Evolutionary conservation across 2,113 vertebrate species (phyloP).

Genomic region (Eleginops maclovinus): DNA sequence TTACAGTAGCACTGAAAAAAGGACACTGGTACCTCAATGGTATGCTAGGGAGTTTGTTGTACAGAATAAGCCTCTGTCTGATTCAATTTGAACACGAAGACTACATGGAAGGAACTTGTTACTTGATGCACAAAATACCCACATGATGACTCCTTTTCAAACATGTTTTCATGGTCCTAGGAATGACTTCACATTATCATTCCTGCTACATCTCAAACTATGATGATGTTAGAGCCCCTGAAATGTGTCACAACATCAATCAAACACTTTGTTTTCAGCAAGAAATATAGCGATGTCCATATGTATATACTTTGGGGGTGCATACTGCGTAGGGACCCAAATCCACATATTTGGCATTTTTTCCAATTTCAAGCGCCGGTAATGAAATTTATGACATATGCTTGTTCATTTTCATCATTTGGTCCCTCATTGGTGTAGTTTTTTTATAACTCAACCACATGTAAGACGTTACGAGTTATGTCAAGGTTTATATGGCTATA

Average conservation of each 20-base stretch:
- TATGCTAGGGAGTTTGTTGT: too few relatives aligned
- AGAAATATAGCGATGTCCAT: too few relatives aligned
- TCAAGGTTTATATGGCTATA: background rate
- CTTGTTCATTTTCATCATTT: background rate
- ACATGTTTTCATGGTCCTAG: background rate
- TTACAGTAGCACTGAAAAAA: too few relatives aligned
- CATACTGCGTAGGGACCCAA: background rate
- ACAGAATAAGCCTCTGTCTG: background rate
- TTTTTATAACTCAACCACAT: background rate
- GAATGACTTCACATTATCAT: background rate
- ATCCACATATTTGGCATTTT: background rate
- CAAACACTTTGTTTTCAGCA: background rate
- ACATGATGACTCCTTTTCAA: background rate
- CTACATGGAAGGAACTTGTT: background rate
- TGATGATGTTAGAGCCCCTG: background rate
- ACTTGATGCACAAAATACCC: background rate
- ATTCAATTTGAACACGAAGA: background rate
- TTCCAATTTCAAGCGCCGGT: background rate
- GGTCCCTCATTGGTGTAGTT: too few relatives aligned
- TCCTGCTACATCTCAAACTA: background rate
- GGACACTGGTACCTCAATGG: background rate
- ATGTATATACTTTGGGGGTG: background rate
- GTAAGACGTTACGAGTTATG: background rate
- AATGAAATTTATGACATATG: background rate
- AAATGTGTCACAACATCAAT: background rate